Evolutionary conservation across 2,888 invertebrate genomes (phyloP), one percentile per base, ranked within the genome.

Genomic region (Pasiphila rectangulata): DNA sequence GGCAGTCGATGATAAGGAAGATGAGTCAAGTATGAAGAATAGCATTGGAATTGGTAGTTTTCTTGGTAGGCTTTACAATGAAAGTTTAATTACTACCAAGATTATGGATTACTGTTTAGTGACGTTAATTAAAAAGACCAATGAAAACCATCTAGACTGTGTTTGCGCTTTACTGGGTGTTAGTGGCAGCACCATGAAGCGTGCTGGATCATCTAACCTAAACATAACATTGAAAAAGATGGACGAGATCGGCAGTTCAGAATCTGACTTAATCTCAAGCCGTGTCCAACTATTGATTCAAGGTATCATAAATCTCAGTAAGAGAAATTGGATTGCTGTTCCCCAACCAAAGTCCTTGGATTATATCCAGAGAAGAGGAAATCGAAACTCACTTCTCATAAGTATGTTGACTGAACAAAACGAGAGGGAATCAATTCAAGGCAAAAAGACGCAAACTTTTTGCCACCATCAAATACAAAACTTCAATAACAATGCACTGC

Each of bases 341-440:
- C 91, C 96, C 20, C 94, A 94, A 69, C 98, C 98, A 1, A 98
- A 97, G 77, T 98, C 96, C 56, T 96, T 98, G 88, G 96, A 96
- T 65, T 95, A 98, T 84, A 97, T 98, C 50, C 95, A 96, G 67
- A 93, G 94, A 64, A 97, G 98, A 75, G 94, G 95, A 5, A 94
- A 96, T 63, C 92, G 92, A 44, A 96, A 97, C 60, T 93, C 95
- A 65, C 83, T 94, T 54, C 94, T 94, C 52, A 91, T 92, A 51
- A 92, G 85, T 83, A 54, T 86, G 21, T 82, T 85, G 81, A 85
- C n/a, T n/a, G n/a, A 87, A 63, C 63, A 83, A 1, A 39, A 27
- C 19, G 72, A 80, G 0, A 73, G 77, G 63, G 74, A 76, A 36
- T n/a, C n/a, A n/a, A n/a, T n/a, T n/a, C n/a, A n/a, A n/a, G n/a